Evolutionary conservation across 2,797 vertebrate genomes (phyloP).

Genomic region (Emys orbicularis): DNA sequence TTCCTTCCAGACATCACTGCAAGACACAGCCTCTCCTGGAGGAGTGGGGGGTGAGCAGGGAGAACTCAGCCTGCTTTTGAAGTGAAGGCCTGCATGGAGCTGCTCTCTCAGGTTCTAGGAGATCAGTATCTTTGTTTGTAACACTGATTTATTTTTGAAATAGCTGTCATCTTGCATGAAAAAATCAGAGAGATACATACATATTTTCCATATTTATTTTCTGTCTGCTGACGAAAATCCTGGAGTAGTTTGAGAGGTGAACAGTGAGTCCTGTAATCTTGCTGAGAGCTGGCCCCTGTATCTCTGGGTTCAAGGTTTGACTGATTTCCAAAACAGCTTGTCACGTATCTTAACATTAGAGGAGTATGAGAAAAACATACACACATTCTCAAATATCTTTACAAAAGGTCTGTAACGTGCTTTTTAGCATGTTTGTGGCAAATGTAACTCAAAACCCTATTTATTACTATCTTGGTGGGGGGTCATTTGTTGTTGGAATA

Average conservation of each 20-base stretch:
- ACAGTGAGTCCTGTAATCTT: slow-evolving; percentile 9
- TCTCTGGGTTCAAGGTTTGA: slow-evolving; percentile 51
- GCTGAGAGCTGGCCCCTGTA: slow-evolving; percentile 20
- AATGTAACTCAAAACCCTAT: neutral
- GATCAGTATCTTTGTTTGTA: slow-evolving; percentile 37
- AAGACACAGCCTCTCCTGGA: slow-evolving; percentile 29
- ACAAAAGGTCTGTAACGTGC: neutral
- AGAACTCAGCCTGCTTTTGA: neutral
- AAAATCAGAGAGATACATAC: neutral
- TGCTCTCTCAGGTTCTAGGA: slow-evolving; percentile 9
- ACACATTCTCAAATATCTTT: neutral
- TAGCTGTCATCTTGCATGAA: slow-evolving; percentile 21
- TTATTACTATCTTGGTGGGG: neutral
- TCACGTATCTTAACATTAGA: neutral
- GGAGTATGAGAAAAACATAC: slow-evolving; percentile 9
- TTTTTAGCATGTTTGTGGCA: neutral
- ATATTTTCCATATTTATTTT: slow-evolving; percentile 33
- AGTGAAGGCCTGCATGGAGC: neutral
- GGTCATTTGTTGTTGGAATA: slow-evolving; percentile 20
- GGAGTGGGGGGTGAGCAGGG: neutral
- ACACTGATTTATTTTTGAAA: neutral
- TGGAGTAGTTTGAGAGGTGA: slow-evolving; percentile 12
- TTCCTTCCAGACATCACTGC: slow-evolving; percentile 18
- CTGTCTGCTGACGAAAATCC: neutral
- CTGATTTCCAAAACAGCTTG: slow-evolving; percentile 4